These are phyloP conservation scores for Enteromius mattozi DNA, from an alignment of 2,797 vertebrate species.

Conservation along the genomic window DNA sequence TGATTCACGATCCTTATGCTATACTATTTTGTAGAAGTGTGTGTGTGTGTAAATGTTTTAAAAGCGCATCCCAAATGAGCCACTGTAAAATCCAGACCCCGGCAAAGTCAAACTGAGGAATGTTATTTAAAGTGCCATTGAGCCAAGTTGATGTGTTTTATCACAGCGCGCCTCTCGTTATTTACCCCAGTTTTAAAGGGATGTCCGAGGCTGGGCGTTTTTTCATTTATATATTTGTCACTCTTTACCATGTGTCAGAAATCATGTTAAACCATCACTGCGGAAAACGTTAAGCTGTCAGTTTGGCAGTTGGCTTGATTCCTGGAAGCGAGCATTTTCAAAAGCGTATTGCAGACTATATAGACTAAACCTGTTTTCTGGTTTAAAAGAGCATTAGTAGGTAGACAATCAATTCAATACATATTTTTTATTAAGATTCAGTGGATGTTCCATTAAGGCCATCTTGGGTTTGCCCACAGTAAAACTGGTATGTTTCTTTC, in stretches of 20 bases:
- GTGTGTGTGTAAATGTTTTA: neutral
- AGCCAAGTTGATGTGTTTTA: slow-evolving; percentile 32
- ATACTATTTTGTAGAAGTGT: neutral
- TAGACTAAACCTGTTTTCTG: slow-evolving; percentile 41
- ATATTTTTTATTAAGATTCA: neutral
- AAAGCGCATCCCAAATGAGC: slow-evolving; percentile 22
- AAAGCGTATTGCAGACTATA: slow-evolving; percentile 2
- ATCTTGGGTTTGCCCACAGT: neutral
- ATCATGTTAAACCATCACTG: slow-evolving; percentile 12
- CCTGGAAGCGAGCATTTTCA: slow-evolving; percentile 2
- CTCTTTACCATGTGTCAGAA: slow-evolving; percentile 28
- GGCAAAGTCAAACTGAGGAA: slow-evolving; percentile 24
- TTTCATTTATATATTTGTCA: slow-evolving; percentile 9
- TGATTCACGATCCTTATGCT: neutral
- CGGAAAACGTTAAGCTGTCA: neutral
- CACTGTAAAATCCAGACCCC: slow-evolving; percentile 12
- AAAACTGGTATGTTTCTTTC: neutral
- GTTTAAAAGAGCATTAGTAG: slow-evolving; percentile 22
- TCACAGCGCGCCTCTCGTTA: slow-evolving; percentile 17
- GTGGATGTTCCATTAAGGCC: neutral
- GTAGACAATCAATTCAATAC: slow-evolving; percentile 35
- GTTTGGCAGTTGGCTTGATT: slow-evolving; percentile 37
- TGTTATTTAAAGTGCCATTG: slow-evolving; percentile 46
- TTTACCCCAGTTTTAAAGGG: slow-evolving; percentile 28
- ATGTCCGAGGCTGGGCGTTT: neutral